Evolutionary conservation across 2,888 invertebrate genomes (phyloP), one percentile per base, ranked within the genome.

Genomic region (Ophion ventricosus): DNA sequence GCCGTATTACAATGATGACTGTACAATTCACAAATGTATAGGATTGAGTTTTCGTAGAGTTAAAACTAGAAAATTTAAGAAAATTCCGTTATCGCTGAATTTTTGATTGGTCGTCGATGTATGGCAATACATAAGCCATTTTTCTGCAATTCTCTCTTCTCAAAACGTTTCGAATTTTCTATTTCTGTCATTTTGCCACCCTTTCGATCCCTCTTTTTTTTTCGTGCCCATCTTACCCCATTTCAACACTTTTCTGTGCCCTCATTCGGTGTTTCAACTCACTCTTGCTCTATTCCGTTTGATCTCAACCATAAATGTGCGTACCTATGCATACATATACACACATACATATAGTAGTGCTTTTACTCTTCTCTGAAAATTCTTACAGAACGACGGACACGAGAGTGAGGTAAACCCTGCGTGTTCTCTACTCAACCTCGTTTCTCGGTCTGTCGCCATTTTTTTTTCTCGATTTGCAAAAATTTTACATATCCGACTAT

Each of bases 341-440:
- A 17, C 20, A 17, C 11, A 8, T 4, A 7, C 4, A 57, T 3
- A 49, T 2, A 11, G 20, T 56, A 35, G 61, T 74, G 74, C 70
- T 64, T 72, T 63, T 70, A n/a, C 56, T 56, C 3, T 25, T 43
- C 74, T 54, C 35, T 66, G 49, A 54, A 72, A 76, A 59, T 57
- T 54, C 64, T 57, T 56, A 59, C 59, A 64, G 72, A 56, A 77
- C 66, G 81, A 72, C 76, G 72, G 59, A 76, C 72, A 43, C 25
- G 35, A 66, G 61, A 76, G 70, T 59, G 35, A 64, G 59, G 43
- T 26, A 63, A 64, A 61, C 66, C 20, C 43, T 64, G 64, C 64
- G 54, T 43, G 25, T 56, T 63, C 26, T 26, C 61, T 40, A 57
- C 76, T 76, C 67, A 54, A 67, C 76, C 57, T n/a, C 67, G 25